Conservation (phyloP, 2,888 invertebrate genomes). For the Aphodius granarius region DNA sequence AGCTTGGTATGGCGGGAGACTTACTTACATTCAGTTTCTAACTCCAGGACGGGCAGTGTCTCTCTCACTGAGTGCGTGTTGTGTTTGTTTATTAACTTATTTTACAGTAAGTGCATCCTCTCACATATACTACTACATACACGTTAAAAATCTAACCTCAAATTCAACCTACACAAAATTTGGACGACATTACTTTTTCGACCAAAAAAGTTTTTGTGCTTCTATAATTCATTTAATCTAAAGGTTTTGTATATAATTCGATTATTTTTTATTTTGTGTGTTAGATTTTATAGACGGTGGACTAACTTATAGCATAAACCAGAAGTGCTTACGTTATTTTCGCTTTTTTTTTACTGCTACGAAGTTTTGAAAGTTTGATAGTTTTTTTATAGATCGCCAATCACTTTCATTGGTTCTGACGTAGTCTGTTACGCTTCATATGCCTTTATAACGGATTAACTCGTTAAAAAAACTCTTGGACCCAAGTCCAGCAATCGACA, state of each 20-base stretch:
- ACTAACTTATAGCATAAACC: too few species aligned
- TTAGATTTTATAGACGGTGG: not conserved
- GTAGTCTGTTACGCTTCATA: not conserved
- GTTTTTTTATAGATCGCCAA: not conserved
- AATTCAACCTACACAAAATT: too few species aligned
- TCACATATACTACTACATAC: not conserved
- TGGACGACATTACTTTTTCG: too few species aligned
- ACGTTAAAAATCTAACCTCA: too few species aligned
- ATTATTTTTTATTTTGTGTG: not conserved
- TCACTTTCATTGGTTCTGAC: not conserved
- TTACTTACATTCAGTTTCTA: conserved; percentile 50
- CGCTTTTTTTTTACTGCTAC: not conserved
- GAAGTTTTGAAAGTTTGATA: not conserved
- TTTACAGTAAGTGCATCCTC: conserved; percentile 29
- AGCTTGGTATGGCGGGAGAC: conserved; percentile 51
- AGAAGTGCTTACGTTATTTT: not conserved
- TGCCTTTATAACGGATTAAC: not conserved
- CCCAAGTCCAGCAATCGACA: not conserved
- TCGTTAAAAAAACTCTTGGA: not conserved
- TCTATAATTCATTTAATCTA: not conserved
- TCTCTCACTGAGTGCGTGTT: conserved; percentile 50
- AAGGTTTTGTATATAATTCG: not conserved
- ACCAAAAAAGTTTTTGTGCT: not conserved
- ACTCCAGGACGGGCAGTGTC: conserved; percentile 50
- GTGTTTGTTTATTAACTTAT: conserved; percentile 42